These are phyloP conservation scores for Paraescarpia echinospica DNA, from an alignment of 1,140 invertebrate genomes.

Conservation along the genomic window DNA sequence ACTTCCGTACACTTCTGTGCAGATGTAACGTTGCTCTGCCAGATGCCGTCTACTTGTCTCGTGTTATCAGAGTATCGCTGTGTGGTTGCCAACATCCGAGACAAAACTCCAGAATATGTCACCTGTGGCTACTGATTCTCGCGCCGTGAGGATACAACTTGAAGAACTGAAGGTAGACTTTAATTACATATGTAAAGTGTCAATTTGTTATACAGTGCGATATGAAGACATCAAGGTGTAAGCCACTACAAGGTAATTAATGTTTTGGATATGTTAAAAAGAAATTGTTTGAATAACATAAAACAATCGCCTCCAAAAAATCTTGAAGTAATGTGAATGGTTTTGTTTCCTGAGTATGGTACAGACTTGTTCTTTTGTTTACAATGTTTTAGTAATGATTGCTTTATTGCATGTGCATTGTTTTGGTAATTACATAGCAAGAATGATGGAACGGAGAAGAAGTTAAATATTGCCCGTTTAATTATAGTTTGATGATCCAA, in stretches of 20 bases:
- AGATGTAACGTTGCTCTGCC: background rate
- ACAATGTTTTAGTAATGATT: background rate
- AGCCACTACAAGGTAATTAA: no score
- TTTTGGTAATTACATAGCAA: background rate
- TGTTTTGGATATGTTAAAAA: no score
- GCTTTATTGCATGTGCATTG: background rate
- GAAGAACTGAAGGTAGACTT: slow-evolving; percentile 74
- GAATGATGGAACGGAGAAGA: background rate
- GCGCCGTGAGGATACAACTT: slow-evolving; percentile 90
- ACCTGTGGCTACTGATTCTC: slow-evolving; percentile 85
- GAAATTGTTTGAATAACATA: no score
- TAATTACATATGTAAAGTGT: background rate
- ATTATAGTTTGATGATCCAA: background rate
- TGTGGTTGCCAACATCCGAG: slow-evolving; percentile 88
- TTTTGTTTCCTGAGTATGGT: no score
- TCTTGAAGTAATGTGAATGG: no score
- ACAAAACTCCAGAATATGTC: slow-evolving; percentile 84
- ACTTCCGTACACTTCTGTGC: background rate
- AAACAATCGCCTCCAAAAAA: no score
- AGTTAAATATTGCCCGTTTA: background rate
- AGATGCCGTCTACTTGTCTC: background rate
- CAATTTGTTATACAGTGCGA: no score
- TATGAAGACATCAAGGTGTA: no score
- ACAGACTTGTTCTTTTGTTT: background rate
- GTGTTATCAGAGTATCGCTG: slow-evolving; percentile 72